A percentile compares a stretch with the other conserved stretches of the same genome.
These are phyloP conservation scores for Hirundichthys speculiger DNA, from an alignment of 2,113 vertebrate genomes.

Conservation along the genomic window DNA sequence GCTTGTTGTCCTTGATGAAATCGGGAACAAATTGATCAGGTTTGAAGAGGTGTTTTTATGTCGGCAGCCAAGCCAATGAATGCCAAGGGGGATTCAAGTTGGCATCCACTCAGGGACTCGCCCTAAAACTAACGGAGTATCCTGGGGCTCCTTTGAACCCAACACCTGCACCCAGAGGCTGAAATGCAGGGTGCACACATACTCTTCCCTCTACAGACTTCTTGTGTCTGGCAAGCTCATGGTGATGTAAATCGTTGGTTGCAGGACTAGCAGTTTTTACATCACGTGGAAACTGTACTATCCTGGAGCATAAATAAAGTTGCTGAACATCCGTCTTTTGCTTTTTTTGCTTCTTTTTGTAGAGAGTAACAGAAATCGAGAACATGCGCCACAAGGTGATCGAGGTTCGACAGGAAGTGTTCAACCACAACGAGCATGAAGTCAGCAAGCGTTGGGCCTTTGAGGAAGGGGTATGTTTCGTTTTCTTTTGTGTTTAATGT, in stretches of 20 bases:
- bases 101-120: slow-evolving; percentile 79
- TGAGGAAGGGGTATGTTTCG: slow-evolving; percentile 89
- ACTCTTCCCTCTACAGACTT: slow-evolving; percentile 71
- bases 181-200: slow-evolving; percentile 75
- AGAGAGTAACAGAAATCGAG: slow-evolving; percentile 98
- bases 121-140: slow-evolving; percentile 73
- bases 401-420: slow-evolving; percentile 95
- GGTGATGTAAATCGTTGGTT: slow-evolving; percentile 82
- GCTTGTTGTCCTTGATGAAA: slow-evolving; percentile 70
- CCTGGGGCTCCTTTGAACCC: slow-evolving; percentile 69
- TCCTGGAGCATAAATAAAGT: background rate
- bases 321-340: slow-evolving; percentile 28
- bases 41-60: slow-evolving; percentile 83
- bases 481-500: background rate
- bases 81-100: slow-evolving; percentile 77
- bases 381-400: slow-evolving; percentile 98
- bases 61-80: slow-evolving; percentile 80
- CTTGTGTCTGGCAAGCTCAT: slow-evolving; percentile 76
- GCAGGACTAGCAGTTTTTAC: slow-evolving; percentile 77
- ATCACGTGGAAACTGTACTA: slow-evolving; percentile 69
- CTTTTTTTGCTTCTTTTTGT: slow-evolving; percentile 51
- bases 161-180: slow-evolving; percentile 67
- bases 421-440: slow-evolving; percentile 98
- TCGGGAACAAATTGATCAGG: slow-evolving; percentile 64
- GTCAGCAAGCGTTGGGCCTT: slow-evolving; percentile 99